A percentile compares a stretch with the other conserved stretches of the same genome.
phyloP scores from a whole-genome alignment of 2,888 invertebrate genomes.

The Ormia ochracea region DNA sequence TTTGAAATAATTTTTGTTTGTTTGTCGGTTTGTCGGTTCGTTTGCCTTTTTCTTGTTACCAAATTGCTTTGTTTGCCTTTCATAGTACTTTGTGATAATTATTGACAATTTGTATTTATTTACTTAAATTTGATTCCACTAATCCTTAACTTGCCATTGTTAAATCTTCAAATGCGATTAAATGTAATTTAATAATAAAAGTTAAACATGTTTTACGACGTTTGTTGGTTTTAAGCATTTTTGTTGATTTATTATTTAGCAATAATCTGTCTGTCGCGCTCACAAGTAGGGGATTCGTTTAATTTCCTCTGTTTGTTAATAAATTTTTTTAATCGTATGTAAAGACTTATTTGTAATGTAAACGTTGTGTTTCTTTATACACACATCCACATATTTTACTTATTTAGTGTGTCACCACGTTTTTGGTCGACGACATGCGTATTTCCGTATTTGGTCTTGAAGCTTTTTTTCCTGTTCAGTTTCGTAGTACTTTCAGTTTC shows the following conservation, averaged over 20 bases:
- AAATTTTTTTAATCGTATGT: constrained; percentile 7
- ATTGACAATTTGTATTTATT: constrained; percentile 5
- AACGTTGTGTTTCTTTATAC: not conserved
- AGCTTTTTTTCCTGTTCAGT: not conserved
- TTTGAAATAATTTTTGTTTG: no score
- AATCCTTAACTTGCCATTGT: not conserved
- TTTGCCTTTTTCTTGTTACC: not conserved
- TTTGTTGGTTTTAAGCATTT: not conserved
- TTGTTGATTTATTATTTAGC: constrained; percentile 24
- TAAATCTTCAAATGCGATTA: constrained; percentile 7
- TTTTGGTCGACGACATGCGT: constrained; percentile 51
- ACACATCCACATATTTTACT: not conserved
- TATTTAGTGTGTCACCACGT: constrained; percentile 42
- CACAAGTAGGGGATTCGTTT: not conserved
- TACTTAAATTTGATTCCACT: not conserved
- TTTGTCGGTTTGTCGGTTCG: no score
- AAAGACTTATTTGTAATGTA: constrained; percentile 32
- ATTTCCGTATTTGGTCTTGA: constrained; percentile 59
- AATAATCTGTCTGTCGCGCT: not conserved
- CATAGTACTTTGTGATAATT: not conserved
- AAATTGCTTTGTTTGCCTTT: not conserved
- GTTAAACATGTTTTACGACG: constrained; percentile 2
- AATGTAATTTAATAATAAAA: constrained; percentile 25
- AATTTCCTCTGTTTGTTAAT: not conserved
- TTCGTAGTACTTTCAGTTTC: constrained; percentile 44